A percentile compares a stretch with the other conserved stretches of the same genome.
Conservation (phyloP, 2,888 invertebrate genomes). For the Megalurothrips usitatus region DNA sequence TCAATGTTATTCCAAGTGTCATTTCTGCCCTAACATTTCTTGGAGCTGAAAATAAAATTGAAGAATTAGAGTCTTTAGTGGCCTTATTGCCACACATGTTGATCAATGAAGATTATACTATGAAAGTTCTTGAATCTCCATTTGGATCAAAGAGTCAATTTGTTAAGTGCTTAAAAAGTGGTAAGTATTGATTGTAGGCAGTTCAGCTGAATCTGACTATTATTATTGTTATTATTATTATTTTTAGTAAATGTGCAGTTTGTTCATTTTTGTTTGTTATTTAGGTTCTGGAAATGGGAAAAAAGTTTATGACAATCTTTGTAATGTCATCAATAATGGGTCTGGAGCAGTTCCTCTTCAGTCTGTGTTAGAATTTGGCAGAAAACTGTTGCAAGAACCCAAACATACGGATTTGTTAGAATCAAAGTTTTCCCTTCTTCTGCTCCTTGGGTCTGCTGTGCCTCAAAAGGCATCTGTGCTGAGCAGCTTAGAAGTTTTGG, state of each 20-base stretch:
- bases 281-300: neutral
- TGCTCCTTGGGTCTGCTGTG: neutral
- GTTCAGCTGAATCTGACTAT: neutral
- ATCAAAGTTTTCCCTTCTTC: neutral
- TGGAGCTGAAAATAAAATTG: neutral
- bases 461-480: neutral
- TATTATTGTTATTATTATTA: neutral
- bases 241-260: neutral
- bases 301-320: neutral
- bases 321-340: neutral
- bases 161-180: neutral
- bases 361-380: neutral
- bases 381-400: neutral
- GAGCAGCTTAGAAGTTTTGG: neutral
- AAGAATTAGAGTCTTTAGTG: neutral
- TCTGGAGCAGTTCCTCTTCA: neutral
- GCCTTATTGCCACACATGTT: neutral
- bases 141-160: neutral
- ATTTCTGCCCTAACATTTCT: neutral
- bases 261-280: neutral
- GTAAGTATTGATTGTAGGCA: neutral
- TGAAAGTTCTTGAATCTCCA: neutral
- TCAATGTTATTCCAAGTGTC: neutral
- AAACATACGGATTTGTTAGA: neutral
- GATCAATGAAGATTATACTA: neutral